Evolutionary conservation across 2,888 invertebrate genomes (phyloP), one percentile per base, ranked within the genome.

Genomic region (Chrysolina haemoptera): DNA sequence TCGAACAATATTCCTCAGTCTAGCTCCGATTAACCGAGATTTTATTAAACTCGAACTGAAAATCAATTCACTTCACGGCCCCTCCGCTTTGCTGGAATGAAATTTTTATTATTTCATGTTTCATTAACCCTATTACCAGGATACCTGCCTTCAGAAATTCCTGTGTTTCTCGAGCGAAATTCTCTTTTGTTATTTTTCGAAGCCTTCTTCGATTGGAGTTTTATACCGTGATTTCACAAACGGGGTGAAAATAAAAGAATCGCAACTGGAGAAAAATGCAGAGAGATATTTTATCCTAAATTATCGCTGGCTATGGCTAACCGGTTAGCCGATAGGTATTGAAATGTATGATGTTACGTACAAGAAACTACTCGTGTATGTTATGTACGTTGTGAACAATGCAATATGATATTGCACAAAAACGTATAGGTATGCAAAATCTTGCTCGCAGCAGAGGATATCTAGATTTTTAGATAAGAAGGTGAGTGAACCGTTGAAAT

Each of bases 91-190:
- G 73, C 73, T 79, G 70, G 71, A 75, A 79, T 78, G 74, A 75
- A 78, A 77, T 78, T 80, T 81, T 80, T 80, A 78, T 78, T 75
- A 76, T 76, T 77, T 79, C 73, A 79, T 76, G 79, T 77, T 79
- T 79, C 76, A 76, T 79, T 79, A 79, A 77, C 77, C 77, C 77
- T 70, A 76, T 76, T 76, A 79, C 74, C 68, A 70, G 65, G 67
- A 72, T 74, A 73, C 75, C 73, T 73, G 70, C 63, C 70, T 70
- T 76, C 70, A 62, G 63, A 77, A 68, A 69, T 72, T 75, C 66
- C 59, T 75, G 68, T 77, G 75, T 77, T 78, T 78, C 67, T 66
- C 71, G 67, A 72, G 68, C 70, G 68, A 69, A 69, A 76, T 70
- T 75, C 62, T 22, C 68, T 72, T 75, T 73, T 67, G 67, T 78